These are phyloP conservation scores for Flexamia atlantica DNA, from an alignment of 2,888 invertebrate species.

Conservation along the genomic window DNA sequence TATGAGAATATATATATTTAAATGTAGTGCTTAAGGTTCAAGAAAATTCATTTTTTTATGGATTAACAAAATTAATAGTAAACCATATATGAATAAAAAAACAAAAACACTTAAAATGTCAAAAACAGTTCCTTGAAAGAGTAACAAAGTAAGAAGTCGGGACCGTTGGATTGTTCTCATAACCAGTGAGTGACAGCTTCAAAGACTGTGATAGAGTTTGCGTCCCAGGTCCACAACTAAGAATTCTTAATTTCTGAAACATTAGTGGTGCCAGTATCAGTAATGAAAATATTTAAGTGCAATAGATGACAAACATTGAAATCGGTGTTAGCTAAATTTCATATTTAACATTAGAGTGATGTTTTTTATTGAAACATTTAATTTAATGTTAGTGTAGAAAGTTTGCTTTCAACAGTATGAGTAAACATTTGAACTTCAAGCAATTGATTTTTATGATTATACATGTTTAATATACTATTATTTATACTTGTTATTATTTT, in stretches of 20 bases:
- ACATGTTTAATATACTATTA: neutral
- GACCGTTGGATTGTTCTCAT: conserved; percentile 35
- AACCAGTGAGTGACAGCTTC: conserved; percentile 41
- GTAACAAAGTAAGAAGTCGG: conserved; percentile 40
- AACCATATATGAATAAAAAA: neutral
- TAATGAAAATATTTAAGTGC: neutral
- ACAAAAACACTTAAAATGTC: neutral
- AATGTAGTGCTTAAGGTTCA: too few species aligned
- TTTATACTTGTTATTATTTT: neutral
- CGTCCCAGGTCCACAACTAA: conserved; percentile 27
- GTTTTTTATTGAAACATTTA: neutral
- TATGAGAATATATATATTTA: too few species aligned
- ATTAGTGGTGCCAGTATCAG: conserved; percentile 8
- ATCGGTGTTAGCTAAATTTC: neutral
- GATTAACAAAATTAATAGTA: too few species aligned
- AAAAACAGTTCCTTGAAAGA: conserved; percentile 16
- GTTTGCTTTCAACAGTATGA: neutral
- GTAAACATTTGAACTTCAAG: too few species aligned
- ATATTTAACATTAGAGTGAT: neutral
- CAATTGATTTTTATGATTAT: too few species aligned
- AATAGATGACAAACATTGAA: conserved; percentile 5
- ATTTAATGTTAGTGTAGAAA: neutral
- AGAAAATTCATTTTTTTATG: too few species aligned
- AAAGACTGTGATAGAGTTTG: conserved; percentile 53
- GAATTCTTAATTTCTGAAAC: neutral